phyloP scores from a whole-genome alignment of 2,113 vertebrate genomes.

The Nesoenas mayeri region DNA sequence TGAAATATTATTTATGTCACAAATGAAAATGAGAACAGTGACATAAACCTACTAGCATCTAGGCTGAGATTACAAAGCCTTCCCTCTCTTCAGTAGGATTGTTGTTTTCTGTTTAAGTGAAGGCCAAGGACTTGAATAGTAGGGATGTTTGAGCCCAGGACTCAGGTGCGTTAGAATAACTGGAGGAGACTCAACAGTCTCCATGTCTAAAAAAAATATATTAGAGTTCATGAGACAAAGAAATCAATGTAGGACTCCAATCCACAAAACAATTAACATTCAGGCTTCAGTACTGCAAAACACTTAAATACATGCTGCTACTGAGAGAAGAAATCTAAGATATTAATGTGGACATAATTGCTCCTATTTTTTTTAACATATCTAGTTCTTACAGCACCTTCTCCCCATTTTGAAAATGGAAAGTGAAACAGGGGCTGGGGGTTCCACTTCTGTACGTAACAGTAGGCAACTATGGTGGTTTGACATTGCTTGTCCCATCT shows the following conservation, averaged over 20 bases:
- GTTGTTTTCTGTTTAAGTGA: not conserved
- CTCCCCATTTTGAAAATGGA: not conserved
- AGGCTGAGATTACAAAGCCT: not conserved
- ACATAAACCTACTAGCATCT: not conserved
- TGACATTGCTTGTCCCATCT: not conserved
- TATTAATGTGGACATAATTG: conserved; percentile 17
- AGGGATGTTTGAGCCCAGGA: not conserved
- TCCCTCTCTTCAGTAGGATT: not conserved
- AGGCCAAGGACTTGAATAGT: not conserved
- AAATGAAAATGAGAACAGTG: conserved; percentile 2
- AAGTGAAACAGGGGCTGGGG: not conserved
- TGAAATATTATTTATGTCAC: conserved; percentile 19
- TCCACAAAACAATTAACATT: conserved; percentile 28
- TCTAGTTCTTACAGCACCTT: not conserved
- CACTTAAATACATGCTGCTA: conserved; percentile 5
- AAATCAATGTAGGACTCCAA: not conserved
- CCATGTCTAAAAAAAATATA: not conserved
- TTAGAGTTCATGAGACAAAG: conserved; percentile 33
- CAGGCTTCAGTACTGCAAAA: not conserved
- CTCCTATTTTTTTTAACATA: not conserved
- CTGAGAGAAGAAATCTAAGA: not conserved
- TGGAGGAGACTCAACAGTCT: conserved; percentile 15
- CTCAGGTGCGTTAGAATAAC: conserved; percentile 42
- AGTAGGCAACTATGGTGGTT: not conserved
- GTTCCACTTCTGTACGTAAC: not conserved